Percentiles rank a stretch among this genome's conserved stretches.
Evolutionary conservation across 2,797 vertebrate species (phyloP).

Genomic region (Brachymystax lenok): DNA sequence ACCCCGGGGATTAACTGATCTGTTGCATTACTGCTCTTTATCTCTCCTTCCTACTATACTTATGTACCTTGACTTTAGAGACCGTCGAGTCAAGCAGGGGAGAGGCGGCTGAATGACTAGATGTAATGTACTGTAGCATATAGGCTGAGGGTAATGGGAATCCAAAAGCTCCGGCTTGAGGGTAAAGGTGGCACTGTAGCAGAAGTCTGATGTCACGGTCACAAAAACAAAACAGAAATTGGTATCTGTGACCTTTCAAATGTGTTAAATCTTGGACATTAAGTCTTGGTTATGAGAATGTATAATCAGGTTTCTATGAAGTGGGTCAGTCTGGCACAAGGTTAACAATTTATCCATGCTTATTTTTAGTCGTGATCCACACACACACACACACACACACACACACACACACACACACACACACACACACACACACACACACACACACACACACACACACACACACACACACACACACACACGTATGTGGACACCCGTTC

Average conservation of each 20-base stretch:
- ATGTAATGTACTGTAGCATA: slow-evolving; percentile 11
- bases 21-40: slow-evolving; percentile 61
- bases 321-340: background rate
- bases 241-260: background rate
- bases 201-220: no score
- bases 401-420: no score
- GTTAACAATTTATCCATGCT: no score
- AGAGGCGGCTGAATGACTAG: slow-evolving; percentile 33
- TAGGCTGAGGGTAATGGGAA: slow-evolving; percentile 6
- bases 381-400: no score
- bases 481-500: no score
- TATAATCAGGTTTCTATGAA: background rate
- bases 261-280: background rate
- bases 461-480: no score
- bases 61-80: slow-evolving; percentile 48
- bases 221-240: no score
- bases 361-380: no score
- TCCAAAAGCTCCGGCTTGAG: background rate
- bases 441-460: no score
- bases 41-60: slow-evolving; percentile 44
- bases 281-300: background rate
- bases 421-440: no score
- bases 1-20: slow-evolving; percentile 68
- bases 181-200: no score
- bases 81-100: slow-evolving; percentile 30